Base-by-base conservation (phyloP, 1,140 invertebrate genomes). In the Apis cerana region DNA sequence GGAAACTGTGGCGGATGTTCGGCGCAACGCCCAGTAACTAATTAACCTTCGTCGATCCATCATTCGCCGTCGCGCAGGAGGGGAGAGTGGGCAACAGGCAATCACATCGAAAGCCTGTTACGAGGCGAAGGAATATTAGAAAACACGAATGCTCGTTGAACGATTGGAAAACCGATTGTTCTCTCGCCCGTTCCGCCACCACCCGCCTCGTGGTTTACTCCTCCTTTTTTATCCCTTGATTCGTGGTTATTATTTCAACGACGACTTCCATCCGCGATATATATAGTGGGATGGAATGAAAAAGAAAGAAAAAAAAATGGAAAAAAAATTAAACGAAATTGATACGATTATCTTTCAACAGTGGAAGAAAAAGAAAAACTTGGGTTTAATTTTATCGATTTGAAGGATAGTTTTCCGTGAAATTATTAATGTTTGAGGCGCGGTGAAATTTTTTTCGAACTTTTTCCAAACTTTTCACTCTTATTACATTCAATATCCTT, bases 21-120 rank as follows among this genome's bases (percentile, higher is more conserved):
- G 74, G 23, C 65, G 80, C 52, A 82, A 82, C 74, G 56, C 64
- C 54, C 64, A 43, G 56, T 76, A 82, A 68, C 80, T 82, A 82
- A 82, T 82, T 82, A 82, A 82, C 80, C 80, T 76, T 69, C 72
- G 80, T 61, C 80, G 56, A 82, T 82, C 80, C 80, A 82, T 82
- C 80, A 82, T 82, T 82, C 80, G 72, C 19, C 62, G 64, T 68
- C 74, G 74, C 33, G 54, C 23, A 50, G 59, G 78, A 27, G 54
- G 5, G 33, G 33, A 43, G 33, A n/a, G 61, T 13, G 21, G 79
- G 71, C 52, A 43, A 19, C 61, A 69, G 72, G 80, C 80, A 82
- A 82, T 82, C 74, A 82, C 72, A 82, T 69, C 80, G 80, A 76
- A 68, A 82, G 72, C 64, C 80, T 50, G 80, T 61, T 76, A 61